Conservation (phyloP, 1,140 invertebrate genomes). For the Cataglyphis hispanica region DNA sequence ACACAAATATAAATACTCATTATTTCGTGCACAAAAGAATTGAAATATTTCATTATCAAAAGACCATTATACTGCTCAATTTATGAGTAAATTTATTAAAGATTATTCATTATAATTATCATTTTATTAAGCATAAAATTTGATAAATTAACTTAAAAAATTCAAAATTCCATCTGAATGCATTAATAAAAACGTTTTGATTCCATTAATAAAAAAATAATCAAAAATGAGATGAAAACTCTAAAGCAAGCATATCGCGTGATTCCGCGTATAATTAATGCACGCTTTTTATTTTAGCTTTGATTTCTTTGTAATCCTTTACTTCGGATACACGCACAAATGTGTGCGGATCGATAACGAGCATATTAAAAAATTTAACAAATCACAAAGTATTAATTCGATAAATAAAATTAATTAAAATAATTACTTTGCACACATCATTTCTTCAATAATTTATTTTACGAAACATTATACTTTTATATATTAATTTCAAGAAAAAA, state of each 20-base stretch:
- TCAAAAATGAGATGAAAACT: background rate
- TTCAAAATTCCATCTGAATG: background rate
- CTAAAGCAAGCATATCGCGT: conserved; percentile 22
- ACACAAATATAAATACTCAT: background rate
- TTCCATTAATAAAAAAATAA: conserved; percentile 6
- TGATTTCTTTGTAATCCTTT: conserved; percentile 41
- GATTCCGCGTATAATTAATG: conserved; percentile 36
- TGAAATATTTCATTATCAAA: background rate
- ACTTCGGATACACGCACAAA: background rate
- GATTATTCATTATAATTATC: background rate
- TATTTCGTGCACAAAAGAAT: background rate
- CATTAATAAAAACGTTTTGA: conserved; percentile 50
- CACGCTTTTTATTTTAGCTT: conserved; percentile 48
- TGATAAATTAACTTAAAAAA: conserved; percentile 38
- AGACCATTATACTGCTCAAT: background rate
- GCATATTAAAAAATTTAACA: conserved; percentile 2
- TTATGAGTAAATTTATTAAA: background rate
- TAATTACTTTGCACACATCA: too few species aligned
- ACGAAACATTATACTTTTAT: too few species aligned
- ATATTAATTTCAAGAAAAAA: too few species aligned
- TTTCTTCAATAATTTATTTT: too few species aligned
- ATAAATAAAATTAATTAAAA: too few species aligned
- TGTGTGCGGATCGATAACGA: background rate
- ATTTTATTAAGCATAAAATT: background rate
- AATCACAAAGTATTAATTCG: background rate